These are phyloP conservation scores for Hassar affinis DNA, from an alignment of 2,113 vertebrate genomes.

Conservation along the genomic window DNA sequence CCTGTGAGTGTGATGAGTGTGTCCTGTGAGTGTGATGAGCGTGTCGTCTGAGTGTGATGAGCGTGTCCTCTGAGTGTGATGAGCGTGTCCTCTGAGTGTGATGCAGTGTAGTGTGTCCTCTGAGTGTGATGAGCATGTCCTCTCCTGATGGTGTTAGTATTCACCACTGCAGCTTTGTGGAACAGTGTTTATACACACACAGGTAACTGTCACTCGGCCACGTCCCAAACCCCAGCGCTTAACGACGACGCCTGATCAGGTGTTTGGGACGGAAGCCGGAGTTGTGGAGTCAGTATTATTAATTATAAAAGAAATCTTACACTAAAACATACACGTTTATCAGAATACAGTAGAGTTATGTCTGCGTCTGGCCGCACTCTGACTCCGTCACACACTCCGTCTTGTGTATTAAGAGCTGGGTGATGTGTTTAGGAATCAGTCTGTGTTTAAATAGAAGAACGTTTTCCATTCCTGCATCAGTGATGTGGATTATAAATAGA, in stretches of 20 bases:
- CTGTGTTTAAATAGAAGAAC: neutral
- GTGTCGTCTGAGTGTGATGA: too few species aligned
- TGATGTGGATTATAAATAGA: neutral
- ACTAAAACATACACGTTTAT: neutral
- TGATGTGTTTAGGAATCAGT: neutral
- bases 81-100: too few species aligned
- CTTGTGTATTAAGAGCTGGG: neutral
- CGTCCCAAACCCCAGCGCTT: neutral
- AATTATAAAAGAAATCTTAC: neutral
- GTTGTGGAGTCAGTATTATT: neutral
- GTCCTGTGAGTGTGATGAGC: too few species aligned
- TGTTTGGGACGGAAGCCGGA: neutral
- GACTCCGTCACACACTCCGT: too few species aligned
- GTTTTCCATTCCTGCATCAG: neutral
- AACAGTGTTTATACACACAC: too few species aligned
- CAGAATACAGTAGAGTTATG: slow-evolving; percentile 7
- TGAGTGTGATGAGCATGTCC: too few species aligned
- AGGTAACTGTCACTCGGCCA: neutral
- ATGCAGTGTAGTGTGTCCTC: too few species aligned
- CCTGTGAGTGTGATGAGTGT: too few species aligned
- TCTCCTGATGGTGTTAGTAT: neutral
- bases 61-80: too few species aligned
- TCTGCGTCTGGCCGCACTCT: neutral
- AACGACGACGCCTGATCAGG: neutral
- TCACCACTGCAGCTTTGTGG: neutral